phyloP scores from a whole-genome alignment of 2,797 vertebrate species.

The Pristis pectinata region DNA sequence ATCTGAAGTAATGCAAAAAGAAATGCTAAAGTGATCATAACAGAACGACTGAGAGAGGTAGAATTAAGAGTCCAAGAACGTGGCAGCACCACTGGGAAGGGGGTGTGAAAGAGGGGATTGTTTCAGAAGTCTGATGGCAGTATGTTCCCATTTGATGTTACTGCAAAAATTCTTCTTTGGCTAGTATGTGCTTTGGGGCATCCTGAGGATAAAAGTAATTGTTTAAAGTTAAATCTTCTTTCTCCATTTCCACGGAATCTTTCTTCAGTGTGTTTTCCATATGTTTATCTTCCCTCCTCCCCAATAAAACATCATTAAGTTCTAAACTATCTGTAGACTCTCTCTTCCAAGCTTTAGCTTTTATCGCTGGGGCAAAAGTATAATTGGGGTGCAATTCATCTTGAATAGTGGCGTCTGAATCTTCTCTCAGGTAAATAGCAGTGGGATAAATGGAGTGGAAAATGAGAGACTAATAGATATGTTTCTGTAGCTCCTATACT shows the following conservation, averaged over 20 bases:
- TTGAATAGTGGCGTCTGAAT: neutral
- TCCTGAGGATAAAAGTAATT: neutral
- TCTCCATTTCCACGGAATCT: too few relatives aligned
- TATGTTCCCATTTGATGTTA: neutral
- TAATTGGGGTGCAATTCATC: neutral
- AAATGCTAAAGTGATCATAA: too few relatives aligned
- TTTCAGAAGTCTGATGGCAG: too few relatives aligned
- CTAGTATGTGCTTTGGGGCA: neutral
- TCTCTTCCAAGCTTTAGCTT: neutral
- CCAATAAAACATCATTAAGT: neutral
- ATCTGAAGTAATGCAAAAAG: too few relatives aligned
- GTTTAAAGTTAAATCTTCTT: neutral
- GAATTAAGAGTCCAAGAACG: too few relatives aligned
- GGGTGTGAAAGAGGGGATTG: too few relatives aligned
- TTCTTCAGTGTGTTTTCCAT: neutral
- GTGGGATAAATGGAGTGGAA: conserved; percentile 18
- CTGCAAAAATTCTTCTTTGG: neutral
- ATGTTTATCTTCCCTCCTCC: neutral
- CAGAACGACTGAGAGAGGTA: too few relatives aligned
- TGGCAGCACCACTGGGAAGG: too few relatives aligned
- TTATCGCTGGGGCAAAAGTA: neutral
- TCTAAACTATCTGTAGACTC: neutral
- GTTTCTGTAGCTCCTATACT: neutral
- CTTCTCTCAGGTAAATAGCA: conserved; percentile 28
- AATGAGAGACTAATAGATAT: conserved; percentile 12